phyloP scores from a whole-genome alignment of 2,113 vertebrate genomes.

The Ameiurus melas region DNA sequence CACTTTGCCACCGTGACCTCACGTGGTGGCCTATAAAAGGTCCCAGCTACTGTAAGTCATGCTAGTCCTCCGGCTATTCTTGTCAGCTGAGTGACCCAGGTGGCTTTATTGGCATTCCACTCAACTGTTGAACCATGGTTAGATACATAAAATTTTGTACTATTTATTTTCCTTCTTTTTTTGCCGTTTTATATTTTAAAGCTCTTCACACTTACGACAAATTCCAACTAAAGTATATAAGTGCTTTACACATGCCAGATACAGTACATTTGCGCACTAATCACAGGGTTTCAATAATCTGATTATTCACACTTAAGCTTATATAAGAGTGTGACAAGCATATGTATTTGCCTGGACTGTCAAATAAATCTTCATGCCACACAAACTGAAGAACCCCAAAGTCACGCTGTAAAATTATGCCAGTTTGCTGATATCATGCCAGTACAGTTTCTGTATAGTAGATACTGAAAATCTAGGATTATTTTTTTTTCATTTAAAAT shows the following conservation, averaged over 20 bases:
- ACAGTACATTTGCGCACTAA: not conserved
- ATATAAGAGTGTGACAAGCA: not conserved
- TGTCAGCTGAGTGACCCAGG: not conserved
- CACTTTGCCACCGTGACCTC: not conserved
- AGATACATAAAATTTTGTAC: not conserved
- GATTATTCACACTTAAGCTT: not conserved
- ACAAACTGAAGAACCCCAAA: not conserved
- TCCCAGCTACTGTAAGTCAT: not conserved
- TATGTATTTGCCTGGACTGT: not conserved
- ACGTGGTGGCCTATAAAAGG: not conserved
- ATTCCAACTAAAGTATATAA: not conserved
- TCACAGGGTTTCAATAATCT: not conserved
- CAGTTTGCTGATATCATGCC: not conserved
- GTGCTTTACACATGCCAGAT: not conserved
- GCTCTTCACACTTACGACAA: not conserved
- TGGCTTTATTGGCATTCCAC: not conserved
- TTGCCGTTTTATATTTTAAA: not conserved
- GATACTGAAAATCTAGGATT: no score
- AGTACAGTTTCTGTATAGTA: no score
- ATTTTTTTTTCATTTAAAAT: not conserved
- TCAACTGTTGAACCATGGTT: not conserved
- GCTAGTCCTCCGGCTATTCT: not conserved
- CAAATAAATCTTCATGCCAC: not conserved
- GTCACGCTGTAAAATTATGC: not conserved
- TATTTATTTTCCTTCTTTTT: not conserved